These are phyloP conservation scores for Strongylocentrotus purpuratus DNA, from an alignment of 35 echinoderm and acorn worm genomes.

Conservation along the genomic window DNA sequence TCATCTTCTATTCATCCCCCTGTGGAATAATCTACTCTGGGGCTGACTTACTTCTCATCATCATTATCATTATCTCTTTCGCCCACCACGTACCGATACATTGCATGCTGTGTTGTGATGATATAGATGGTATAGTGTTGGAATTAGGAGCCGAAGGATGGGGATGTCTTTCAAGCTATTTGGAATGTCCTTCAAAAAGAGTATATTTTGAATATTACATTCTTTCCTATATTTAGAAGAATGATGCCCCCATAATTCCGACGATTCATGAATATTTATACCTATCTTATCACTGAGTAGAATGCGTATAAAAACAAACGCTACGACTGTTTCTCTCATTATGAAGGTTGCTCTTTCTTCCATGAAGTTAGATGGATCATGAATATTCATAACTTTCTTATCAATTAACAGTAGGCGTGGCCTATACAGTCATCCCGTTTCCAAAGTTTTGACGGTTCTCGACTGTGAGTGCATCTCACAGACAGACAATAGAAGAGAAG, in stretches of 20 bases:
- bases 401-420: not conserved
- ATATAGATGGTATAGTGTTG: too few relatives aligned
- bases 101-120: too few relatives aligned
- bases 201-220: not conserved
- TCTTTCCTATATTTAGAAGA: not conserved
- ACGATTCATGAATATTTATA: too few relatives aligned
- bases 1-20: not conserved
- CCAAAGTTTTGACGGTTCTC: not conserved
- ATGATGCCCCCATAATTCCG: too few relatives aligned
- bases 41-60: not conserved
- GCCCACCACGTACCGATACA: not conserved
- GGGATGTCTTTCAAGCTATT: not conserved
- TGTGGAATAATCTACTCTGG: not conserved
- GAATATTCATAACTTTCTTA: not conserved
- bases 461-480: not conserved
- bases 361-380: not conserved
- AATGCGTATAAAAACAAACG: too few relatives aligned
- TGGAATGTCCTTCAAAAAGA: not conserved
- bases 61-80: not conserved
- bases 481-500: not conserved
- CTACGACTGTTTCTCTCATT: too few relatives aligned
- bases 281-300: too few relatives aligned
- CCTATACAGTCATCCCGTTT: not conserved
- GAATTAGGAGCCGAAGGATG: not conserved
- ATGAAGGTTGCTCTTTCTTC: not conserved